Evolutionary conservation across 1,140 invertebrate species (phyloP), one percentile per base, ranked within the genome.

Genomic region (Brachionus rubens): DNA sequence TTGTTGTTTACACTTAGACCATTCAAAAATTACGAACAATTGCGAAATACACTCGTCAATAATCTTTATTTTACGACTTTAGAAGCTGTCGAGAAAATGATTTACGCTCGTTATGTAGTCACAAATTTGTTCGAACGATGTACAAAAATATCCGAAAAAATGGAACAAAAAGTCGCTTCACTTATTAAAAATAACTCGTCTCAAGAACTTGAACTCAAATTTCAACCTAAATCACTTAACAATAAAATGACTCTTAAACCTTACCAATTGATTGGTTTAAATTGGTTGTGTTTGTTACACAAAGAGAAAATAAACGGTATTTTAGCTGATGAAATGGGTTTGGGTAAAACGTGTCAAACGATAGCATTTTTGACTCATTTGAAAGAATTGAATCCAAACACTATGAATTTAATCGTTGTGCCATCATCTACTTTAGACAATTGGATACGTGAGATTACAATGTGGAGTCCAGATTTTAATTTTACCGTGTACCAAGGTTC

Each of bases 281-380:
- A 99, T 85, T 99, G 96, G 96, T 86, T 99, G 78, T 95, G 98
- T 0, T 98, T 96, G 0, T 83, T 99, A n/a, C 98, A 96, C 82
- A 99, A 99, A 83, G 99, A 99, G 82, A 98, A 98, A 84, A 86
- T 99, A 28, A 99, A 98, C 84, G 88, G 88, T 56, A 99, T 99
- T 80, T 86, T 99, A 70, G 97, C 97, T n/a, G 97, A 99, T 87
- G 97, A 99, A 88, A 99, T 99, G 97, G 97, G 97, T 83, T 87
- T 86, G 12, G 84, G 84, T n/a, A 85, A 85, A 78, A 86, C 84
- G 0, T 98, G 99, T 80, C 96, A 99, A 88, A 99, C 96, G 0
- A 99, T 99, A 79, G 92, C 96, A 0, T 86, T 99, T 62, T 85
- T 99, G 43, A 94, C 95, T 46, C 96, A 99, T 88, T 86, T 99